Evolutionary conservation across 2,797 vertebrate species (phyloP).

Genomic region (Rallus crepitans): DNA sequence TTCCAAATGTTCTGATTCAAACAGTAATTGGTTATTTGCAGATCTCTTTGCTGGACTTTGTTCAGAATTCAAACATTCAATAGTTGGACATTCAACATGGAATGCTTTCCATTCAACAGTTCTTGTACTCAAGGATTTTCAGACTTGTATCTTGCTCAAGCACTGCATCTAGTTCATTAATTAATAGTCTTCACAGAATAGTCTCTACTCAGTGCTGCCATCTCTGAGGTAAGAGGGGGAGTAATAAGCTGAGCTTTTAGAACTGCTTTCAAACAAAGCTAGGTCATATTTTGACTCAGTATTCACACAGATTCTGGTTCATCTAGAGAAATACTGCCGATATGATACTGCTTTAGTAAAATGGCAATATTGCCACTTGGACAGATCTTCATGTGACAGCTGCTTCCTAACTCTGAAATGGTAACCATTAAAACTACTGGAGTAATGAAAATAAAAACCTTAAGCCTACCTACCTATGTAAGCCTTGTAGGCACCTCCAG

Average conservation of each 20-base stretch:
- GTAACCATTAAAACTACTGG: neutral
- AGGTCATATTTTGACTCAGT: neutral
- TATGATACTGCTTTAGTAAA: neutral
- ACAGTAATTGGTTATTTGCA: neutral
- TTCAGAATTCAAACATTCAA: neutral
- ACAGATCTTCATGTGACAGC: no score
- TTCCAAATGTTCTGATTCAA: neutral
- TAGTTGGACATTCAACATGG: fast-evolving
- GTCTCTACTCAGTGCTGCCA: neutral
- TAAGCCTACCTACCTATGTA: neutral
- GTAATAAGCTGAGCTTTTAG: neutral
- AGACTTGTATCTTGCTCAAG: neutral
- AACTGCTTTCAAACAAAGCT: neutral
- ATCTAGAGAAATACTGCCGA: neutral
- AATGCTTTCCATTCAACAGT: fast-evolving
- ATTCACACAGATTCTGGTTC: neutral
- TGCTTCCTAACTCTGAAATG: neutral
- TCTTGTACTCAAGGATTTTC: no score
- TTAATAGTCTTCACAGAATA: neutral
- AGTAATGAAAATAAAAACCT: neutral
- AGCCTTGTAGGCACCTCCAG: neutral
- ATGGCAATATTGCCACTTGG: no score
- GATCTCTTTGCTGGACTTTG: neutral
- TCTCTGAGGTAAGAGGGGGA: neutral
- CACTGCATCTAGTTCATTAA: neutral